Evolutionary conservation across 2,113 vertebrate genomes (phyloP).

Genomic region (Glaucidium brasilianum): DNA sequence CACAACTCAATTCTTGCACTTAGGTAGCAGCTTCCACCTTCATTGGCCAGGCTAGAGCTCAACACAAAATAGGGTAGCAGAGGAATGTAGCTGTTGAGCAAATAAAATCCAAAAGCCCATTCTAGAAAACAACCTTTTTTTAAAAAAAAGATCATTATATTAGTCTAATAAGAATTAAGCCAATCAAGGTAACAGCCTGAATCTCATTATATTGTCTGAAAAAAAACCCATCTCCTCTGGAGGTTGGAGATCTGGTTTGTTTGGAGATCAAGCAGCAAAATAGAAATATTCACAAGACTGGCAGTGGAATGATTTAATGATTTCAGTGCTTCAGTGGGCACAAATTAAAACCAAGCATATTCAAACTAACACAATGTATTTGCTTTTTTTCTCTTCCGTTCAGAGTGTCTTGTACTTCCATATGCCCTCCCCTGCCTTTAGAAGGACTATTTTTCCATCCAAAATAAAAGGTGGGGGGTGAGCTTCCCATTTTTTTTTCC

Average conservation of each 20-base stretch:
- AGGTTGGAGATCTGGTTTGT: not conserved
- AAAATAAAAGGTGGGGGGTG: not conserved
- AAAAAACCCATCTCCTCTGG: rapidly evolving
- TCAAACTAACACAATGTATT: not conserved
- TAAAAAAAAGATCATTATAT: not conserved
- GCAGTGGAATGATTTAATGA: not conserved
- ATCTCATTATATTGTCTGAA: not conserved
- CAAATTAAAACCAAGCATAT: not conserved
- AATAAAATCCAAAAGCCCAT: not conserved
- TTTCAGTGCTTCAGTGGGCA: not conserved
- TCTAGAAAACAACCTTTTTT: not conserved
- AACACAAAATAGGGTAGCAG: not conserved
- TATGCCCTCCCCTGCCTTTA: not conserved
- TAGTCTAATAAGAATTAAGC: not conserved
- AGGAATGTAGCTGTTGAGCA: not conserved
- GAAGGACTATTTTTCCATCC: not conserved
- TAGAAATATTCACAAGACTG: not conserved
- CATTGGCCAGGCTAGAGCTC: not conserved
- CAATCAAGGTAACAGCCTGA: not conserved
- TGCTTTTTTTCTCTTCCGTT: not conserved
- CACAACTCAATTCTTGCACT: not conserved
- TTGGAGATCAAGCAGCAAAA: not conserved
- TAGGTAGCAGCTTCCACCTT: not conserved
- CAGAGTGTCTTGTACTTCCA: not conserved
- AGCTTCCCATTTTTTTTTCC: not conserved